Conservation (phyloP, 1,140 invertebrate species). For the Anadara kagoshimensis region DNA sequence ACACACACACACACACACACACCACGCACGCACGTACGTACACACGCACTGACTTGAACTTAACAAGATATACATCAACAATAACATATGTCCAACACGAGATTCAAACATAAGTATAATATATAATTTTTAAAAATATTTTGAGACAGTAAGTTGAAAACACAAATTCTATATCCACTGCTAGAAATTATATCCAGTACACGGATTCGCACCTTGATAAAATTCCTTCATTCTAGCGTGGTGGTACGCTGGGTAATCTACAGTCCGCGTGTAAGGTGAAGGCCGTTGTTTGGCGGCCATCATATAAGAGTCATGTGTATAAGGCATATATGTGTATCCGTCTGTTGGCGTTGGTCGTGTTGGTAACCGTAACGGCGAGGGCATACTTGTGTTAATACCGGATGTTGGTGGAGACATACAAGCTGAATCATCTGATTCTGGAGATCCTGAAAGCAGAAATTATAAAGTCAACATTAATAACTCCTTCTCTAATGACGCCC, state of each 20-base stretch:
- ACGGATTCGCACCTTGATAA: conserved; percentile 37
- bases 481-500: too few relatives aligned
- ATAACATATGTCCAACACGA: not conserved
- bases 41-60: not conserved
- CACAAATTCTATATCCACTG: not conserved
- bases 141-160: not conserved
- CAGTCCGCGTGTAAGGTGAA: conserved; percentile 45
- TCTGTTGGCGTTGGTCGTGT: conserved; percentile 37
- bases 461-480: not conserved
- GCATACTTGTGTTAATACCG: conserved; percentile 32
- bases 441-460: conserved; percentile 43
- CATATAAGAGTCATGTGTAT: conserved; percentile 53
- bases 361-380: conserved; percentile 44
- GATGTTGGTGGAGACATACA: conserved; percentile 31
- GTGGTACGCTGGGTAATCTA: conserved; percentile 48
- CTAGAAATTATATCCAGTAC: conserved; percentile 51
- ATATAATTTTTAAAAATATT: not conserved
- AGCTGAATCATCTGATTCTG: conserved; percentile 38
- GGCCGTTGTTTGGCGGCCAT: conserved; percentile 49
- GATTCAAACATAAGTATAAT: not conserved
- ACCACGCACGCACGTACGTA: too few relatives aligned
- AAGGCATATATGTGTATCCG: conserved; percentile 47
- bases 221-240: conserved; percentile 50
- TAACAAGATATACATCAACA: not conserved
- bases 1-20: too few relatives aligned